Evolutionary conservation across 1,140 invertebrate species (phyloP).

Genomic region (Drosophila tsacasi): DNA sequence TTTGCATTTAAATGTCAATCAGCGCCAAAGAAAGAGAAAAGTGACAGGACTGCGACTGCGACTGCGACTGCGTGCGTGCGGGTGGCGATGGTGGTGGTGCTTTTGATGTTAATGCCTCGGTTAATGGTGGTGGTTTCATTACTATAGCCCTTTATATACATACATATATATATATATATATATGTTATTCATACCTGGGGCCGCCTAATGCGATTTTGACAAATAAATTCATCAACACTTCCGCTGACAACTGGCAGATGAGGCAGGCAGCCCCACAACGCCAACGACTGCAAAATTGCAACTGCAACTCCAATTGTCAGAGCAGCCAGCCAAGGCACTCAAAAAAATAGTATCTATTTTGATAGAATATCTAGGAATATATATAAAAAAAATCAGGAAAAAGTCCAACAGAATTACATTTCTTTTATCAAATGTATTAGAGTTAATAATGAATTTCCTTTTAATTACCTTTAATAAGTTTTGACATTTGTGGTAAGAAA

Average conservation of each 20-base stretch:
- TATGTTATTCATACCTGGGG: slow-evolving; percentile 13
- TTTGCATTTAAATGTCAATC: slow-evolving; percentile 55
- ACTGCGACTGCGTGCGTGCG: slow-evolving; percentile 18
- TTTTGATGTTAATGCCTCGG: slow-evolving; percentile 38
- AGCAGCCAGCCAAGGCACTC: not conserved
- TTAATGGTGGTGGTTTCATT: slow-evolving; percentile 39
- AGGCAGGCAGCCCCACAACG: slow-evolving; percentile 39
- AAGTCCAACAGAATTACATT: too few species aligned
- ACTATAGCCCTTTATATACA: slow-evolving; percentile 8
- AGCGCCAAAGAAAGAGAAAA: slow-evolving; percentile 25
- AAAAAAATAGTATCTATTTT: too few species aligned
- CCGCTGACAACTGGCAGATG: slow-evolving; percentile 70
- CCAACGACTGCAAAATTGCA: slow-evolving; percentile 36
- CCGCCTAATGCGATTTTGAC: slow-evolving; percentile 76
- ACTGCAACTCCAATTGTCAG: slow-evolving; percentile 28
- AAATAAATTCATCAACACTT: slow-evolving; percentile 84
- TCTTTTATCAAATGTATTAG: not conserved
- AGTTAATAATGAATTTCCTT: not conserved
- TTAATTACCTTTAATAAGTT: too few species aligned
- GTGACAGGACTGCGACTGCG: slow-evolving; percentile 9
- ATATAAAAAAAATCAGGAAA: not conserved
- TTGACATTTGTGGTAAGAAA: too few species aligned
- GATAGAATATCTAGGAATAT: not conserved
- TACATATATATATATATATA: too few species aligned
- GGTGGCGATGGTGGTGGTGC: slow-evolving; percentile 17